phyloP scores from a whole-genome alignment of 2,888 invertebrate genomes.

The Acleris literana region DNA sequence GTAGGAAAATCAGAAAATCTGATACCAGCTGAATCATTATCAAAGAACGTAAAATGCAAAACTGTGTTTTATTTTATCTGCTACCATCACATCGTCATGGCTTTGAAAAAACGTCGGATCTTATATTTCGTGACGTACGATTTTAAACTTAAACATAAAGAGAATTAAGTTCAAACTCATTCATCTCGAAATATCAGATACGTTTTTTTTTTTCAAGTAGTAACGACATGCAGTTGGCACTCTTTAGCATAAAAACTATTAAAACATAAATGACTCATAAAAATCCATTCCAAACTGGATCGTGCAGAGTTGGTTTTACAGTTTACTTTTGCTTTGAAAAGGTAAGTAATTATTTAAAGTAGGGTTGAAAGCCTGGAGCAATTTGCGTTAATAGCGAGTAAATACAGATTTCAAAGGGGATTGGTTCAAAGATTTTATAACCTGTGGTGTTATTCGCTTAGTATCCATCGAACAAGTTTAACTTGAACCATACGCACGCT shows the following conservation, averaged over 20 bases:
- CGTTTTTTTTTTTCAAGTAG: too few relatives aligned
- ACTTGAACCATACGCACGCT: too few relatives aligned
- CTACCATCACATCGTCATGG: neutral
- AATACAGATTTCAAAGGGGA: constrained; percentile 27
- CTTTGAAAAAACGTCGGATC: too few relatives aligned
- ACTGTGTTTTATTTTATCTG: constrained; percentile 1
- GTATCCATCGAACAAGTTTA: too few relatives aligned
- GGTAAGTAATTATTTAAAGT: constrained; percentile 19
- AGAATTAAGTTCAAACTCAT: too few relatives aligned
- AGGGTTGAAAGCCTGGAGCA: constrained; percentile 16
- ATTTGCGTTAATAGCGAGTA: constrained; percentile 32
- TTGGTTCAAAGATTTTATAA: constrained; percentile 14
- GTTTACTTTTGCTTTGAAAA: neutral
- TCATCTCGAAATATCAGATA: too few relatives aligned
- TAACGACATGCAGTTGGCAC: neutral
- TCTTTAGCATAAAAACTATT: neutral
- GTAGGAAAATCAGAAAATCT: too few relatives aligned
- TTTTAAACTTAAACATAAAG: too few relatives aligned
- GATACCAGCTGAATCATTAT: too few relatives aligned
- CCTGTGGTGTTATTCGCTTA: neutral
- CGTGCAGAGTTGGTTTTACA: neutral
- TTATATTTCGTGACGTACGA: too few relatives aligned
- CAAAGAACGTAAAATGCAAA: too few relatives aligned
- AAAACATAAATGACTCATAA: neutral
- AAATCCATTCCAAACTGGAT: neutral